Base-by-base conservation (phyloP, 2,888 invertebrate species). In the Hyles lineata region DNA sequence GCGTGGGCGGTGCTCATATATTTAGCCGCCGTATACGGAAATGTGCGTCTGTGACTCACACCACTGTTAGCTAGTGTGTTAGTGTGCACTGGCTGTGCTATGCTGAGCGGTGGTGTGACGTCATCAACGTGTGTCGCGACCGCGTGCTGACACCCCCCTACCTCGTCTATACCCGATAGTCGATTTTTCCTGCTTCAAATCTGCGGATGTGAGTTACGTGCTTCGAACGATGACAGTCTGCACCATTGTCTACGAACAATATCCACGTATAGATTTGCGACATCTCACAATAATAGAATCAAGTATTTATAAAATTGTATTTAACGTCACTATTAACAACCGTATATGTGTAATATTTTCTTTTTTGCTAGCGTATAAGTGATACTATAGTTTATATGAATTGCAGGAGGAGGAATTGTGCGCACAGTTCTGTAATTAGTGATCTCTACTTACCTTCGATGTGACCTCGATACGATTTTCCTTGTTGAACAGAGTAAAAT, bases 131-230 rank as follows among this genome's bases (percentile, higher is more conserved):
- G 61, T 73, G 78, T 50, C 50, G 50, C n/a, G 23, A 23, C 21
- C 43, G 50, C 23, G 23, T 50, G 50, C 21, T 21, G 6, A 43
- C 11, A 50, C 35, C 17, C 5, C 23, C 19, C 76, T 76, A 77
- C 77, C 75, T 78, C 75, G 71, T 70, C 74, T 71, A 72, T 74
- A 73, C 75, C 70, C 50, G 72, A 63, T 74, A 35, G 4, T 4
- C 74, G 61, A 70, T 61, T 73, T 83, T 80, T 83, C 81, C 82
- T 83, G 81, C 78, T 76, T 73, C 73, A 76, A 75, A 76, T 78
- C 76, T 76, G 77, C 83, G 85, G 87, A 88, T 84, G 83, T 82
- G 70, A 73, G 72, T 71, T 82, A 87, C 87, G 87, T 88, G 86
- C 78, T 78, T 79, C 59, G 82, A 77, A 79, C 78, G 76, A 74